Evolutionary conservation across 2,113 vertebrate species (phyloP), one percentile per base, ranked within the genome.

Genomic region (Ochotona princeps): DNA sequence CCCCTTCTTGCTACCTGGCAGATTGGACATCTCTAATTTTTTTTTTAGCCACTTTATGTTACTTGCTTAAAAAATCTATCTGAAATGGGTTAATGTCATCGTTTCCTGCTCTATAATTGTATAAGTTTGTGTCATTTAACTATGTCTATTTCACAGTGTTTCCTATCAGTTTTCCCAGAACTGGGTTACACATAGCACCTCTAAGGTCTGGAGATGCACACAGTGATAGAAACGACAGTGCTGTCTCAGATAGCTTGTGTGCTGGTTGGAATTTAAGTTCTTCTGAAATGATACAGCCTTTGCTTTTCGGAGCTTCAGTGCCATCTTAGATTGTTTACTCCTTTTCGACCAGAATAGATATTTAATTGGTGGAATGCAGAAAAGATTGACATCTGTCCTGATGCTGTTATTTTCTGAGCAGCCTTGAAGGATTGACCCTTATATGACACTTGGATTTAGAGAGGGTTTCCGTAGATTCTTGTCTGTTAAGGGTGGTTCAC

Each of bases 281-380:
- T 89, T 90, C 74, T 86, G 87, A 95, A 90, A 86, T 67, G 38
- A 69, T 93, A 30, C 54, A 66, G 44, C 38, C 44, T 89, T 93
- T 73, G 1, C 14, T 78, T 94, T 72, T 90, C 18, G 69, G 79
- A 28, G n/a, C 81, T 61, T 17, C 32, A 63, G 30, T 14, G 30
- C 15, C 1, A 38, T 90, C n/a, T 91, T 51, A 72, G 23, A 61
- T 72, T 92, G 51, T 87, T 83, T 65, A 93, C 28, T 65, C 0
- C 9, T 87, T 87, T 90, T 91, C 63, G 32, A 15, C 20, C 13
- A 9, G 76, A 89, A 79, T 78, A 30, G 88, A 38, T 90, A 65
- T 73, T 90, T 70, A 38, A 14, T 92, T 65, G 28, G 32, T 93
- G 38, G 5, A 74, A 8, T n/a, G 17, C 6, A 38, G n/a, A 38